Evolutionary conservation across 2,113 vertebrate genomes (phyloP).

Genomic region (Guaruba guarouba): DNA sequence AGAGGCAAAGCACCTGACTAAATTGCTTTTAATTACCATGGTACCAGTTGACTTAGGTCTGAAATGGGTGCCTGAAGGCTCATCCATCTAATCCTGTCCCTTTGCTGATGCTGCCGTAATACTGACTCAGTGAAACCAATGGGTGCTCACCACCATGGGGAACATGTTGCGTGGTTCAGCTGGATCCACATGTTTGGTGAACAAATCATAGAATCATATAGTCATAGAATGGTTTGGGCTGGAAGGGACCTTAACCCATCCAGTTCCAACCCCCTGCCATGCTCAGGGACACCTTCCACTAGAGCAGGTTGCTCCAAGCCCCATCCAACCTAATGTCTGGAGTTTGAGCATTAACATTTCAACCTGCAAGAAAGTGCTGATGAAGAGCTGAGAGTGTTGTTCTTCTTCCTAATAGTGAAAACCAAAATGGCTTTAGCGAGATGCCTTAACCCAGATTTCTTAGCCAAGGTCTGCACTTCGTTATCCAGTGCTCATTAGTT

Average conservation of each 20-base stretch:
- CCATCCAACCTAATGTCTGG: background rate
- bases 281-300: background rate
- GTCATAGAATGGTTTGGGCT: background rate
- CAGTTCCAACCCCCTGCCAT: background rate
- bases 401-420: background rate
- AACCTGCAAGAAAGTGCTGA: no score
- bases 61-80: background rate
- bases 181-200: background rate
- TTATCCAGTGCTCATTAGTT: background rate
- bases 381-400: no score
- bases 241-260: background rate
- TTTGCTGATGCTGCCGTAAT: background rate
- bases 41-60: background rate
- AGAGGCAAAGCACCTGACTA: background rate
- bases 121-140: no score
- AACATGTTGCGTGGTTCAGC: fast-evolving
- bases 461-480: background rate
- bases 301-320: background rate
- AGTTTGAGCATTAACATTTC: background rate
- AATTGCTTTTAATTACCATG: background rate
- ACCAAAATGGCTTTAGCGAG: background rate
- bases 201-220: background rate
- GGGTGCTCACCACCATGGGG: fast-evolving
- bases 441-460: background rate
- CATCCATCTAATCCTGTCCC: background rate